Evolutionary conservation across 2,113 vertebrate species (phyloP).

Genomic region (Psittacus erithacus): DNA sequence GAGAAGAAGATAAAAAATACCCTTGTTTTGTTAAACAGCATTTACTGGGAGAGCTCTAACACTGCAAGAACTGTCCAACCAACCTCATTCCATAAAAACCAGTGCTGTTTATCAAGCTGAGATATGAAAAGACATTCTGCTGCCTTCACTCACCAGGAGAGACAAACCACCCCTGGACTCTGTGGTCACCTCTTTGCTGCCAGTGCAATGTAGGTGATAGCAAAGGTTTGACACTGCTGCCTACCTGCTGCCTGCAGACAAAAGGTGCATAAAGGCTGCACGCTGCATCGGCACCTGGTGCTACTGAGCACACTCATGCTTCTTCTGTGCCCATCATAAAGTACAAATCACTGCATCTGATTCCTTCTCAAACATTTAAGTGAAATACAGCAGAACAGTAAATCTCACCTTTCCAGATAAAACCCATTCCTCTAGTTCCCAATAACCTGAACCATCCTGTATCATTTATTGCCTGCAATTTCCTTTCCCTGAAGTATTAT

Average conservation of each 20-base stretch:
- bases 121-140: neutral
- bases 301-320: neutral
- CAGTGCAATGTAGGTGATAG: neutral
- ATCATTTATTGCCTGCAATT: conserved; percentile 9
- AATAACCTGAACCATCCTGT: neutral
- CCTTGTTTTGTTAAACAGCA: neutral
- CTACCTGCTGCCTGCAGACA: neutral
- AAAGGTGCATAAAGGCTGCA: neutral
- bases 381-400: neutral
- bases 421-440: neutral
- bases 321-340: neutral
- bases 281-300: neutral
- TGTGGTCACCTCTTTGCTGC: neutral
- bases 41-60: neutral
- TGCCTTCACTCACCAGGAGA: neutral
- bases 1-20: neutral
- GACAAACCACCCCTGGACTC: neutral
- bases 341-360: neutral
- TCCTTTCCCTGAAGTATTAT: neutral
- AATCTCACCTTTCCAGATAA: conserved; percentile 24
- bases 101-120: neutral
- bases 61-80: neutral
- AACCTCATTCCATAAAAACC: neutral
- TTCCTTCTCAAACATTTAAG: neutral
- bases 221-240: neutral